These are phyloP conservation scores for Myiagra hebetior DNA, from an alignment of 2,113 vertebrate genomes.

Conservation along the genomic window DNA sequence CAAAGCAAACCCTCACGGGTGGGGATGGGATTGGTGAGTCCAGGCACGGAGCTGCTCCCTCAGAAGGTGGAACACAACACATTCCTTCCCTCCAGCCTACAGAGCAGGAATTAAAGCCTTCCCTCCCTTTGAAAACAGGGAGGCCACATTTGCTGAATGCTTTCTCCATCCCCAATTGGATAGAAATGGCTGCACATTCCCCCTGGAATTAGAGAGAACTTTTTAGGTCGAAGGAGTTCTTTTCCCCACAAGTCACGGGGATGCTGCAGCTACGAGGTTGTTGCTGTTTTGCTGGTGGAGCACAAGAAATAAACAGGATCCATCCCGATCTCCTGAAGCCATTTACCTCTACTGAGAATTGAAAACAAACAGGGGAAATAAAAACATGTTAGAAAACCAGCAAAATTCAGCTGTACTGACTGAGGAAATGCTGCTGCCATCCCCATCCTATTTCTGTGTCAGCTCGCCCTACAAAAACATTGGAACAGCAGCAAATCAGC, in stretches of 20 bases:
- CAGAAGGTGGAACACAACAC: not conserved
- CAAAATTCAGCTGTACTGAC: not conserved
- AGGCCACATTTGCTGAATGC: not conserved
- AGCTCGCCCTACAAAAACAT: not conserved
- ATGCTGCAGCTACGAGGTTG: not conserved
- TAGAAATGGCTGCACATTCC: not conserved
- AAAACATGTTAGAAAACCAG: not conserved
- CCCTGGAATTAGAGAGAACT: not conserved
- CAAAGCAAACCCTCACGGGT: not conserved
- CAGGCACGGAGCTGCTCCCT: not conserved
- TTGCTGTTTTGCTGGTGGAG: not conserved
- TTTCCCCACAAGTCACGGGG: not conserved
- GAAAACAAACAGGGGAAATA: not conserved
- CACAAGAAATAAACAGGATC: not conserved
- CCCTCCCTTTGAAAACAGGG: not conserved
- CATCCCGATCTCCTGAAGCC: not conserved
- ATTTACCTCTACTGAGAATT: not conserved
- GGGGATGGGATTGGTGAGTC: not conserved
- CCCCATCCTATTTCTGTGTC: not conserved
- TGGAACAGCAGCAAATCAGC: not conserved
- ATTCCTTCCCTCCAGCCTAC: not conserved
- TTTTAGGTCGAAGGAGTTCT: not conserved
- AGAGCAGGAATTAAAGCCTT: not conserved
- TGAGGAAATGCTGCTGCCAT: not conserved
- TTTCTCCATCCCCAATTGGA: not conserved